Evolutionary conservation across 2,888 invertebrate species (phyloP).

Genomic region (Lamellibrachia columna): DNA sequence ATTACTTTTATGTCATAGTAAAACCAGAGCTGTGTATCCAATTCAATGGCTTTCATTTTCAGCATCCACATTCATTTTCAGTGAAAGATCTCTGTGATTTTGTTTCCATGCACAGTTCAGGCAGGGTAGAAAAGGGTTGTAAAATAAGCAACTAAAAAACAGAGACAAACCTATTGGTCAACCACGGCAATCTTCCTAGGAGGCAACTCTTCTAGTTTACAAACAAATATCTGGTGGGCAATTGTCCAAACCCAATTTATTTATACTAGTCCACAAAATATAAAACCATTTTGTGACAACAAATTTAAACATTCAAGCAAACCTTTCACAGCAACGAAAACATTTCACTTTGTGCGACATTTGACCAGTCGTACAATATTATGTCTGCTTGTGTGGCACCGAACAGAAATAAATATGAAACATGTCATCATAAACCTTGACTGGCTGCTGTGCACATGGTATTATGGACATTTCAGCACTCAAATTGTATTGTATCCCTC

Average conservation of each 20-base stretch:
- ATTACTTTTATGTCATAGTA: too few relatives aligned
- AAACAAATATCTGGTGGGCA: background rate
- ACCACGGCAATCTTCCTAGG: background rate
- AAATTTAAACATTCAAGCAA: background rate
- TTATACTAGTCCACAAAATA: background rate
- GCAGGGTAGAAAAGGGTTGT: background rate
- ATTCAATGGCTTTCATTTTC: too few relatives aligned
- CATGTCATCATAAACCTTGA: constrained; percentile 16
- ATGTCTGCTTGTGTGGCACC: background rate
- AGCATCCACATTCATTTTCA: too few relatives aligned
- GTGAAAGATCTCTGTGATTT: too few relatives aligned
- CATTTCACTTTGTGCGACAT: background rate
- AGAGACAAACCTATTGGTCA: background rate
- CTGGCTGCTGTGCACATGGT: background rate
- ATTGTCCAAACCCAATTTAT: background rate
- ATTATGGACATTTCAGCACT: background rate
- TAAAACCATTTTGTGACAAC: background rate
- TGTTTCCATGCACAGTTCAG: background rate
- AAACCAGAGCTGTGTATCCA: too few relatives aligned
- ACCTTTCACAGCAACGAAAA: background rate
- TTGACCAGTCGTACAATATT: background rate
- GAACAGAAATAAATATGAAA: background rate
- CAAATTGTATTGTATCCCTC: background rate
- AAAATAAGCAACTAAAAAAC: background rate
- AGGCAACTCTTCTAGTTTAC: background rate